Evolutionary conservation across 1,140 invertebrate species (phyloP).

Genomic region (Rhizoglyphus robini): DNA sequence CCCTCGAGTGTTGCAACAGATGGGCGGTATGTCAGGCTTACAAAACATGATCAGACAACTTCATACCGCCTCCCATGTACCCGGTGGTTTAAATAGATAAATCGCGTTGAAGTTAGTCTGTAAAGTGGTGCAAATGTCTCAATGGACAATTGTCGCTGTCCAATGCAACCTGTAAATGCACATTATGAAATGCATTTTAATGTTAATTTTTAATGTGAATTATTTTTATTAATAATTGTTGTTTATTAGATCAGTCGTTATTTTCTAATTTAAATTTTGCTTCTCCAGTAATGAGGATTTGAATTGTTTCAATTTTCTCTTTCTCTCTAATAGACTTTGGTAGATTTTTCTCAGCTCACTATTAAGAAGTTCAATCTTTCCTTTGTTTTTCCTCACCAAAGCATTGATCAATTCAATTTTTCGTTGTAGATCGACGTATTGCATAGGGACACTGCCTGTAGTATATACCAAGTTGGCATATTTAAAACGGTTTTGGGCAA

Average conservation of each 20-base stretch:
- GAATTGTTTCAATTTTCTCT: no score
- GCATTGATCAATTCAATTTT: constrained; percentile 4
- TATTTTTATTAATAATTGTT: not conserved
- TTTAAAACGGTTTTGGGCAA: not conserved
- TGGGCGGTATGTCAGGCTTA: constrained; percentile 87
- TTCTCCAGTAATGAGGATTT: no score
- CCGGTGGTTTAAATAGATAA: constrained; percentile 1
- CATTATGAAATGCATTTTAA: not conserved
- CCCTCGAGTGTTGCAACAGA: constrained; percentile 86
- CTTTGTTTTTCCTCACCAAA: not conserved
- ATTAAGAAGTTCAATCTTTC: no score
- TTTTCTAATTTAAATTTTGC: not conserved
- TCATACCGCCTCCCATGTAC: not conserved
- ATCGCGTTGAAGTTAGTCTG: no score
- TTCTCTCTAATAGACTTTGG: no score
- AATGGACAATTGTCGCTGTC: no score
- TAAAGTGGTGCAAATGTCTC: no score
- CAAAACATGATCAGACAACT: constrained; percentile 79
- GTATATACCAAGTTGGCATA: not conserved
- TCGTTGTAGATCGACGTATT: not conserved
- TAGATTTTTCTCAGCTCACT: no score
- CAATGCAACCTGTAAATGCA: no score
- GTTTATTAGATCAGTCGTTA: not conserved
- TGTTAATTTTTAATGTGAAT: not conserved
- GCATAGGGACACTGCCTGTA: constrained; percentile 2